phyloP scores from a whole-genome alignment of 2,888 invertebrate genomes.

The Apodemia duryi region DNA sequence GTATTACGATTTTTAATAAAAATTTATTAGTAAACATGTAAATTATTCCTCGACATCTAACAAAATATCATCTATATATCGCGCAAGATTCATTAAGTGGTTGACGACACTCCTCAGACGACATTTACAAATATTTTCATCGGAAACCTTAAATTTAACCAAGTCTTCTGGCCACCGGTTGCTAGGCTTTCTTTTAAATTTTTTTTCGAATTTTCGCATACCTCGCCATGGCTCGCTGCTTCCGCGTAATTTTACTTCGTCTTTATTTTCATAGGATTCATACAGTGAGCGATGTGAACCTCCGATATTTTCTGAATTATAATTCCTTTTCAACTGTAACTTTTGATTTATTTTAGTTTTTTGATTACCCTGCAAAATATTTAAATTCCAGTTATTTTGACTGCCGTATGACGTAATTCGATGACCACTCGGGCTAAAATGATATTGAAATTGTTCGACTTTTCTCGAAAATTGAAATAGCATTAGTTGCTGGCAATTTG shows the following conservation, averaged over 20 bases:
- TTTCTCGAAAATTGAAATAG: too few species aligned
- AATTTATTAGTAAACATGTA: slow-evolving; percentile 12
- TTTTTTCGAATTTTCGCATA: slow-evolving; percentile 1
- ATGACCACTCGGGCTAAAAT: too few species aligned
- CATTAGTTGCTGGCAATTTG: too few species aligned
- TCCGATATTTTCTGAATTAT: slow-evolving; percentile 36
- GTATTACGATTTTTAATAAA: background rate
- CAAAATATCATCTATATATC: slow-evolving; percentile 51
- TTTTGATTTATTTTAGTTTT: slow-evolving; percentile 22
- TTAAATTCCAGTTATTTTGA: too few species aligned
- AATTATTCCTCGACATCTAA: slow-evolving; percentile 45
- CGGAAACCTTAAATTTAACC: slow-evolving; percentile 18
- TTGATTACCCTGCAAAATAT: background rate
- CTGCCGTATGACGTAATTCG: too few species aligned
- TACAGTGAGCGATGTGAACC: slow-evolving; percentile 36
- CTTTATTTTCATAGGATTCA: slow-evolving; percentile 30
- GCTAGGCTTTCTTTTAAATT: background rate
- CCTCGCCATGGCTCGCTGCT: slow-evolving; percentile 45
- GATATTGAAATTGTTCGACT: too few species aligned
- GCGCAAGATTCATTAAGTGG: slow-evolving; percentile 55
- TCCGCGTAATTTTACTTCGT: slow-evolving; percentile 27
- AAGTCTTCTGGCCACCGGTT: background rate
- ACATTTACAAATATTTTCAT: slow-evolving; percentile 33
- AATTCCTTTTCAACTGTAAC: slow-evolving; percentile 30
- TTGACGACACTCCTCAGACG: slow-evolving; percentile 39